Base-by-base conservation (phyloP, 2,888 invertebrate species). In the Allacma fusca region DNA sequence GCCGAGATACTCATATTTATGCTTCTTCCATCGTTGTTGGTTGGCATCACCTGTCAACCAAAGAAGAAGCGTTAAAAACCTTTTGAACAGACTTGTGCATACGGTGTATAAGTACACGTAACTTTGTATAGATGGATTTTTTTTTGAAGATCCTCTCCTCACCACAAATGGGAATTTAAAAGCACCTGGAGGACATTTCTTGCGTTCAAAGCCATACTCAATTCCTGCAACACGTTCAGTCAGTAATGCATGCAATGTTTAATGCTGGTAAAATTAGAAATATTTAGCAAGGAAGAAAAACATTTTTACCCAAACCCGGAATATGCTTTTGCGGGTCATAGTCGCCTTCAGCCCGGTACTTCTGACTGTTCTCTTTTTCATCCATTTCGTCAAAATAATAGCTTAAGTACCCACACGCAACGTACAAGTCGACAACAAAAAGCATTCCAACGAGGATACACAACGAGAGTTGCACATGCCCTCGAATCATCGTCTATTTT, bases 361-460 rank as follows among this genome's bases (percentile, higher is more conserved):
- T 40, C 40, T 13, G 13, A 13, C 40, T 9, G 13, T 40, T n/a
- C n/a, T 40, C 40, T 40, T 40, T 40, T 13, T 13, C 13, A 13
- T 5, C 13, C 7, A 40, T 9, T 40, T 40, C 40, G 40, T 40
- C 40, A 40, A 40, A 40, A 40, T 40, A 40, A 4, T 26, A 28
- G 29, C 29, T 67, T n/a, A 67, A 12, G 67, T 67, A 67, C 19
- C 26, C 28, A 21, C 26, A 24, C 13, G 67, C 67, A 13, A 67
- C 28, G 67, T 67, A 67, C 67, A 67, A 28, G 29, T 67, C 67
- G 21, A 67, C 28, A 29, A 67, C 29, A 29, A 67, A 67, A 16
- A 67, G 28, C 29, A 67, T 26, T 67, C 67, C 67, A 16, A 29
- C 29, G 67, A 67, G 67, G 13, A 67, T 26, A n/a, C 19, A 67